Base-by-base conservation (phyloP, 2,888 invertebrate genomes). In the Plutella xylostella region DNA sequence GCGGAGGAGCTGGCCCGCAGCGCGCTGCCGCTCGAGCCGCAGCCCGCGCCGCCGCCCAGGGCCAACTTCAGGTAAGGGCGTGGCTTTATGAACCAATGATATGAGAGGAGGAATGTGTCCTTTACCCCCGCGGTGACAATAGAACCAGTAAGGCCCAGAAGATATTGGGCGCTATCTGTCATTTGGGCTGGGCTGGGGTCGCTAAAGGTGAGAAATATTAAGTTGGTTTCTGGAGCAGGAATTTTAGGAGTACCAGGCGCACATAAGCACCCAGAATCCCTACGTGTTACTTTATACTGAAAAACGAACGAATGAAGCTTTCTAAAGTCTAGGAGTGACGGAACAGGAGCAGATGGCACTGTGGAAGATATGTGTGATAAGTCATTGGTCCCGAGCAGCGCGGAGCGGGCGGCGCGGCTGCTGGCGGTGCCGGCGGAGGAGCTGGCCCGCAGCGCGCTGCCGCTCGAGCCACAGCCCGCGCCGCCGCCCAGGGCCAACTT, bases 141-240 rank as follows among this genome's bases (percentile, higher is more conserved):
- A n/a, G n/a, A n/a, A n/a, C n/a, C n/a, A n/a, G n/a, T n/a, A n/a
- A n/a, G n/a, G n/a, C n/a, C n/a, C n/a, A n/a, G n/a, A 87, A 89
- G 58, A 91, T 96, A 34, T 78, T 98, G 56, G 96, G 96, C 0
- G 94, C 97, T n/a, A 92, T 98, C 47, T 94, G 95, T 65, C 98
- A 98, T 77, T 77, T 98, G 51, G 96, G 96, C 12, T 90, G 92
- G 67, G 96, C 93, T 21, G 93, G 94, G 1, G 92, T 91, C 42
- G 87, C 89, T 0, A 92, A 91, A 86, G 88, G 92, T 90, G 57
- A 55, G 30, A 25, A 28, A 2, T 12, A 25, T n/a, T n/a, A n/a
- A n/a, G n/a, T n/a, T n/a, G n/a, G n/a, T n/a, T n/a, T n/a, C n/a
- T 11, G 9, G 9, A 25, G 25, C 25, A 5, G 25, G 9, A 7